Base-by-base conservation (phyloP, 1,140 invertebrate genomes). In the Anagrus nilaparvatae region DNA sequence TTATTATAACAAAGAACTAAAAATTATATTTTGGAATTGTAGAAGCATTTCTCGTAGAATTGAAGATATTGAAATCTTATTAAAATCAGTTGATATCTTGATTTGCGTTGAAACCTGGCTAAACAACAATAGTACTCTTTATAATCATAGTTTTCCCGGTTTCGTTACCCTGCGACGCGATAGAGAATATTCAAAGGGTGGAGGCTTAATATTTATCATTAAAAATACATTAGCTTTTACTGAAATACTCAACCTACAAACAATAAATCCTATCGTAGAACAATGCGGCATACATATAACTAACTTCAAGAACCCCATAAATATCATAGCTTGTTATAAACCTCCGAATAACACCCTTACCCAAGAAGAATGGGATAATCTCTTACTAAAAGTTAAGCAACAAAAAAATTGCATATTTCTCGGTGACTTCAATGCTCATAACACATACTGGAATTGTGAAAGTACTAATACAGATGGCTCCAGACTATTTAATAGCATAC, bases 181-280 rank as follows among this genome's bases (percentile, higher is more conserved):
- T 25, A 23, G 33, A 25, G 2, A 12, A 8, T 12, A 38, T 23
- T 19, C 25, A 24, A 20, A 25, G 24, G 45, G 40, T 18, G 40
- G 40, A 18, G 45, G 45, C 14, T 38, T 47, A n/a, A 5, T 39
- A 1, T n/a, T 32, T 23, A 16, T 36, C 4, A 19, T 42, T 14
- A 5, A 34, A 24, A 23, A 28, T 4, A 38, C 33, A 12, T n/a
- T 47, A 14, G 37, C 33, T 1, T 46, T 19, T 20, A n/a, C 12
- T 23, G 34, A 29, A 32, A 40, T 37, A 10, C 6, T 6, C 12
- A 20, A 41, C 18, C 13, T 36, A 14, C 2, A 2, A 1, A 16
- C 14, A 4, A 9, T 23, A 2, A 19, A 23, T 14, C n/a, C 7
- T 7, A 4, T 13, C 5, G 27, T 35, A 2, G 37, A 46, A 35